phyloP scores from a whole-genome alignment of 1,140 invertebrate species.

The Panulirus ornatus region DNA sequence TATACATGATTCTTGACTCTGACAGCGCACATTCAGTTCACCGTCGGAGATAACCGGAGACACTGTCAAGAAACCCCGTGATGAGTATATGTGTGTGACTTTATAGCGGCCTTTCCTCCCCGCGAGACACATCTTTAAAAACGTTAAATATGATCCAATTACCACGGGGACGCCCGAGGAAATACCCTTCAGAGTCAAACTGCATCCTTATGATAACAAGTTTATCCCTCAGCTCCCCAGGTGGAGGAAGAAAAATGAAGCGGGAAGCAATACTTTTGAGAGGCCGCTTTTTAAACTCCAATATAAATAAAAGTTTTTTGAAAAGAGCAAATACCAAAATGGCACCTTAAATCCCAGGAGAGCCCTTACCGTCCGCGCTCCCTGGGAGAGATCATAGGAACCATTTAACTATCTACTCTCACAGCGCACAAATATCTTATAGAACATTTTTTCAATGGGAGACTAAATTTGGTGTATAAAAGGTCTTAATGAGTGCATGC shows the following conservation, averaged over 20 bases:
- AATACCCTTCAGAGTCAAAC: conserved; percentile 39
- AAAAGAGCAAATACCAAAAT: conserved; percentile 50
- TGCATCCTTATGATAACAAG: conserved; percentile 46
- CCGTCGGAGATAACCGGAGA: too few species aligned
- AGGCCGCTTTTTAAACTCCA: conserved; percentile 5
- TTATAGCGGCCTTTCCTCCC: conserved; percentile 15
- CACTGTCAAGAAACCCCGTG: too few species aligned
- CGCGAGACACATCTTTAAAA: conserved; percentile 29
- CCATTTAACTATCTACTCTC: conserved; percentile 70
- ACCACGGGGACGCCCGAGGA: conserved; percentile 4
- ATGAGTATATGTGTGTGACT: too few species aligned
- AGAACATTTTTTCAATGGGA: conserved; percentile 47
- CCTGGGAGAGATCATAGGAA: conserved; percentile 41
- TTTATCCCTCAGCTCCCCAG: not conserved
- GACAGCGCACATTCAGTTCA: too few species aligned
- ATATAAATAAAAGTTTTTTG: conserved; percentile 24
- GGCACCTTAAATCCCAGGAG: conserved; percentile 38
- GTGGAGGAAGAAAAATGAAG: conserved; percentile 29
- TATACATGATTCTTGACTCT: too few species aligned
- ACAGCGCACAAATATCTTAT: conserved; percentile 51
- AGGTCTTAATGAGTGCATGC: conserved; percentile 65
- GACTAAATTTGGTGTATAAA: conserved; percentile 41
- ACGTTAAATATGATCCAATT: conserved; percentile 64
- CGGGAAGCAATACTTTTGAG: conserved; percentile 31
- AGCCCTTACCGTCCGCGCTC: conserved; percentile 5